These are phyloP conservation scores for Dysmachus trigonus DNA, from an alignment of 2,888 invertebrate species.

Conservation along the genomic window DNA sequence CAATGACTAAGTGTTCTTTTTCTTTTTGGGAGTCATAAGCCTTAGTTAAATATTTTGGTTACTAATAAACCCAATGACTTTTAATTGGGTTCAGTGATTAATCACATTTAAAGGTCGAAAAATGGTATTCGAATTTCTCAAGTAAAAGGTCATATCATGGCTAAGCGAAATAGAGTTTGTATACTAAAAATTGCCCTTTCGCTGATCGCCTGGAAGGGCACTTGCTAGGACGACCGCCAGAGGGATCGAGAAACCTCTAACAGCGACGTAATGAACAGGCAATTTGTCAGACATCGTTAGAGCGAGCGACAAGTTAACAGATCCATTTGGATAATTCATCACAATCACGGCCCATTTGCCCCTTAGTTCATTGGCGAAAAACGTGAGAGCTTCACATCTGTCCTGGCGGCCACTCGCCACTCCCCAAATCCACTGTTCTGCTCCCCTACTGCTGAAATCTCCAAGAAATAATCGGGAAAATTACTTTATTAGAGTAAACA, in stretches of 20 bases:
- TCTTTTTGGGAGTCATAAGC: too few species aligned
- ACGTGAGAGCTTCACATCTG: background rate
- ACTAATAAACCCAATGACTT: background rate
- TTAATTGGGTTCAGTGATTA: background rate
- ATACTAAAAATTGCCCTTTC: background rate
- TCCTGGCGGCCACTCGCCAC: background rate
- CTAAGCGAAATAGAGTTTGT: background rate
- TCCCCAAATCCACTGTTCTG: background rate
- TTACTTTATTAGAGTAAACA: background rate
- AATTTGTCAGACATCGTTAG: slow-evolving; percentile 21
- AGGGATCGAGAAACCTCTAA: background rate
- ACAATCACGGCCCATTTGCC: slow-evolving; percentile 18
- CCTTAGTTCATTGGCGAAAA: background rate
- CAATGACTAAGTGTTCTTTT: too few species aligned
- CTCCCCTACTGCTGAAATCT: background rate
- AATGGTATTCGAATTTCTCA: background rate
- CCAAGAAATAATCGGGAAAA: background rate
- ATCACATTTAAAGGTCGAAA: background rate
- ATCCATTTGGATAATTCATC: slow-evolving; percentile 1
- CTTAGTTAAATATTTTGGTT: background rate
- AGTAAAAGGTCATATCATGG: background rate
- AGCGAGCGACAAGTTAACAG: background rate
- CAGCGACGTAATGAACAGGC: background rate
- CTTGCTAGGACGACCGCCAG: background rate
- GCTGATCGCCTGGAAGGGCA: background rate